Conservation (phyloP, 2,797 vertebrate genomes). For the Gadopsis marmoratus region DNA sequence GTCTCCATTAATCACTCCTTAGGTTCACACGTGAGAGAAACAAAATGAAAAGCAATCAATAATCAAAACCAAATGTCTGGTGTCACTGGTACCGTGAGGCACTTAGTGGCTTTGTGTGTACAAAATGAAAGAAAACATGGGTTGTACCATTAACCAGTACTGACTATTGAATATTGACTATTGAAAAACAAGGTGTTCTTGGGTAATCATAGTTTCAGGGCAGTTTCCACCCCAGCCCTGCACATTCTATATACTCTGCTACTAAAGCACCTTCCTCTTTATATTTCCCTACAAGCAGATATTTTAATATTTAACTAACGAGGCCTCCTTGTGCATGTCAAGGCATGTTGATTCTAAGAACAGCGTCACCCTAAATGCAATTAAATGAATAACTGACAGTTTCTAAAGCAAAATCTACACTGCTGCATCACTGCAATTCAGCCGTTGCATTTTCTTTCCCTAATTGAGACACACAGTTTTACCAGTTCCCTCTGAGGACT, state of each 20-base stretch:
- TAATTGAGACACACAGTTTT: not conserved
- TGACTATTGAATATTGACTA: conserved; percentile 16
- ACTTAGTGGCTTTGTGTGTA: not conserved
- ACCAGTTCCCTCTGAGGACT: not conserved
- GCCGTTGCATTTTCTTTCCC: not conserved
- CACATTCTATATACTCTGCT: conserved; percentile 34
- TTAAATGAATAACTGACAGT: conserved; percentile 30
- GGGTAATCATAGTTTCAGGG: conserved; percentile 57
- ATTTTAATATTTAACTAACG: conserved; percentile 44
- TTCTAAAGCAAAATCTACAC: conserved; percentile 1
- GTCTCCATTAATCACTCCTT: conserved; percentile 46
- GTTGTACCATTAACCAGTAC: conserved; percentile 16
- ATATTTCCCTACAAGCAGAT: conserved; percentile 35
- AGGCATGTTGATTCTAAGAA: conserved; percentile 30
- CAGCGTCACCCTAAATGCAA: conserved; percentile 14
- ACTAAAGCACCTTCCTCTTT: conserved; percentile 25
- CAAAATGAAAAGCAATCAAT: conserved; percentile 3
- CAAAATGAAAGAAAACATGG: conserved; percentile 11
- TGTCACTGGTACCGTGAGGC: not conserved
- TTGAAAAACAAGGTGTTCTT: conserved; percentile 62
- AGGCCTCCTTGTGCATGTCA: not conserved
- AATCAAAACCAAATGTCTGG: not conserved
- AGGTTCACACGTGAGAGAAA: conserved; percentile 17
- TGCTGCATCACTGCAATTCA: not conserved
- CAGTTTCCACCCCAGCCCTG: conserved; percentile 53